Evolutionary conservation across 1,140 invertebrate genomes (phyloP).

Genomic region (Penaeus vannamei): DNA sequence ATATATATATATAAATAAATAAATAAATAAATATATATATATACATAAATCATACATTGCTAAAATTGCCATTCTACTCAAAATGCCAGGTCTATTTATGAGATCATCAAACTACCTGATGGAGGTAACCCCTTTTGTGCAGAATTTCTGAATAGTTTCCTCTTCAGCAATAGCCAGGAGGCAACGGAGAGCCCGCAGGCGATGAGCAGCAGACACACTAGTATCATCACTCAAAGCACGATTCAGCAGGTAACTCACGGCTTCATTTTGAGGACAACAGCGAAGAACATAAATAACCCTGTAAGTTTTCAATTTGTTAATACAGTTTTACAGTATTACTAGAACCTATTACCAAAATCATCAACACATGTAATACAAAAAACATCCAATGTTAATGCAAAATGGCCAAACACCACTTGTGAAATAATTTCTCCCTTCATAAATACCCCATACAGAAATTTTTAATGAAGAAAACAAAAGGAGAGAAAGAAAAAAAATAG

Average conservation of each 20-base stretch:
- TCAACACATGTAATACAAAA: background rate
- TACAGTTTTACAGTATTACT: background rate
- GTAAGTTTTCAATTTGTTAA: background rate
- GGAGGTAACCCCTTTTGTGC: constrained; percentile 28
- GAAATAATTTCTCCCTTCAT: background rate
- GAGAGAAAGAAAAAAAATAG: background rate
- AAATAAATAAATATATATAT: background rate
- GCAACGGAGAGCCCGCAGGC: constrained; percentile 58
- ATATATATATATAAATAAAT: too few relatives aligned
- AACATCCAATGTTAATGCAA: background rate
- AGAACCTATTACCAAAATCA: background rate
- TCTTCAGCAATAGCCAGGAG: constrained; percentile 64
- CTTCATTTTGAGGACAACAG: constrained; percentile 57
- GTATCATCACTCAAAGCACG: constrained; percentile 53
- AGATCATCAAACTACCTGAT: constrained; percentile 40
- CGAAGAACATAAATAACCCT: constrained; percentile 58
- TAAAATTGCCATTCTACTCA: too few relatives aligned
- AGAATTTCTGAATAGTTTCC: constrained; percentile 47
- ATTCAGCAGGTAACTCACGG: constrained; percentile 60
- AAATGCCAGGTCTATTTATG: background rate
- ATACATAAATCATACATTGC: background rate
- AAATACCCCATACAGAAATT: background rate
- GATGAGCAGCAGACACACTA: constrained; percentile 44
- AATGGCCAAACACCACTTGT: background rate
- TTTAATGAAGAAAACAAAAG: background rate